Base-by-base conservation (phyloP, 2,113 vertebrate species). In the Muntiacus reevesi region DNA sequence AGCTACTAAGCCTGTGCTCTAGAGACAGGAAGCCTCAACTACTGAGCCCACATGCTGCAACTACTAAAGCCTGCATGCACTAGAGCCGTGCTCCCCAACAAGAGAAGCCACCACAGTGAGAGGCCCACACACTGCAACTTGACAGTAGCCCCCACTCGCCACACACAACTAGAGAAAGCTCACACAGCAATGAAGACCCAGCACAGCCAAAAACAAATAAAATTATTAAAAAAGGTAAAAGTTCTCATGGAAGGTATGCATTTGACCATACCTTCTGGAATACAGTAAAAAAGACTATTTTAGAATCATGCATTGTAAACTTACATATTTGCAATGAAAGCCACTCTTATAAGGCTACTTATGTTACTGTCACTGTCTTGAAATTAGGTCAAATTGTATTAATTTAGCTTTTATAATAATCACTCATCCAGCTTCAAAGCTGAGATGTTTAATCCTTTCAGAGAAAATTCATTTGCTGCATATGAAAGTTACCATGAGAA, bases 381-480 rank as follows among this genome's bases (percentile, higher is more conserved):
- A 98, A 95, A 92, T 97, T 96, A 96, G 90, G 89, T 81, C 87
- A 95, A 95, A 93, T n/a, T 79, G 43, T 47, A 93, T 95, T 33
- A 85, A 91, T 84, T 76, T 96, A 86, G 52, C 43, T 96, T 95
- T 93, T 83, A 7, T 96, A 95, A 97, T 87, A 87, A 96, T 96
- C 94, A 94, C 87, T 74, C 95, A 86, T 79, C 96, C 30, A 33
- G 94, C 71, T 95, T 98, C 89, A 93, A 97, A 98, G 84, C 88
- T 96, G 94, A 97, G 97, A 97, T 92, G 95, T 93, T 95, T 96
- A 97, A 98, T 98, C 97, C 95, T 96, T 96, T 95, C 96, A 95
- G 60, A 76, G 93, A 97, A 96, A 98, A 98, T 93, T 98, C 94
- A 98, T 92, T 97, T 97, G 96, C 33, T 7, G 33, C 59, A 89